These are phyloP conservation scores for Zygogramma bicolorata DNA, from an alignment of 2,888 invertebrate genomes.

Conservation along the genomic window DNA sequence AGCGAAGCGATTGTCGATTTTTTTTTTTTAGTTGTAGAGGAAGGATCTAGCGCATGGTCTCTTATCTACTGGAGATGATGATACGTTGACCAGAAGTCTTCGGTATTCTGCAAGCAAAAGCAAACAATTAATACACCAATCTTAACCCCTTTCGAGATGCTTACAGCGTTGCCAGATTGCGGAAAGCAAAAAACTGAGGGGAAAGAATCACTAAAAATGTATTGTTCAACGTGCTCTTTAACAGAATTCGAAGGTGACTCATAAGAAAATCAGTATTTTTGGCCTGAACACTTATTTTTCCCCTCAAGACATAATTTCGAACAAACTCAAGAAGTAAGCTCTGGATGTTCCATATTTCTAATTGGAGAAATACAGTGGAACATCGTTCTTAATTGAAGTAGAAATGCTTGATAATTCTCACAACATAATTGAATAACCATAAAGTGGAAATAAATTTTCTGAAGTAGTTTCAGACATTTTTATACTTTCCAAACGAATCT, in stretches of 20 bases:
- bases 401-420: no score
- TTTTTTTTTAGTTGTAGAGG: conserved; percentile 44
- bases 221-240: no score
- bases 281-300: no score
- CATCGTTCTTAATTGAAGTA: no score
- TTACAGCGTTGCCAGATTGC: conserved; percentile 4
- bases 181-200: neutral
- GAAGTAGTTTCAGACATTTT: neutral
- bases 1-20: conserved; percentile 65
- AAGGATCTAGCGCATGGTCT: conserved; percentile 65
- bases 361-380: no score
- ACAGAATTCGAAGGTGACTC: neutral
- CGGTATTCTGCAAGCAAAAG: conserved; percentile 59
- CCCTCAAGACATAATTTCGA: no score
- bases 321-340: no score
- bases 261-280: neutral
- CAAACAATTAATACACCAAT: conserved; percentile 49
- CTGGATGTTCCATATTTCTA: no score
- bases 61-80: conserved; percentile 59
- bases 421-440: no score
- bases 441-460: neutral
- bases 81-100: conserved; percentile 54
- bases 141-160: conserved; percentile 21
- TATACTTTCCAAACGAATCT: neutral
- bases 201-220: no score